These are phyloP conservation scores for Lithobates sylvaticus DNA, from an alignment of 2,797 vertebrate genomes.

Conservation along the genomic window DNA sequence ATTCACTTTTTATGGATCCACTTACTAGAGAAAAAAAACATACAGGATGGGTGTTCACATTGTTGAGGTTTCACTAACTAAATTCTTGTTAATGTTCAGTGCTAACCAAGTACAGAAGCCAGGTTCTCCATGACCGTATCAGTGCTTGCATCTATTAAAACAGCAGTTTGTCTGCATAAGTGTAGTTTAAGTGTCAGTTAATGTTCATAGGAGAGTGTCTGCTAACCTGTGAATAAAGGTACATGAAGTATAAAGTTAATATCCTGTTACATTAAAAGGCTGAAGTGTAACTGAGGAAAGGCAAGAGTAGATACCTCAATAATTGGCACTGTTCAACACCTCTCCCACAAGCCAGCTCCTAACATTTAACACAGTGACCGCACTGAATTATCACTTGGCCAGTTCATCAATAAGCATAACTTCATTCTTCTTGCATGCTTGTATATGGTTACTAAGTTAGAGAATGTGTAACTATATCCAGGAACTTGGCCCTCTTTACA, in stretches of 20 bases:
- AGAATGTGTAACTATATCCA: conserved; percentile 39
- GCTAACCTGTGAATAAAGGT: conserved; percentile 42
- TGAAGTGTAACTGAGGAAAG: conserved; percentile 28
- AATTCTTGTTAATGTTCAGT: no score
- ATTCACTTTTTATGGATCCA: no score
- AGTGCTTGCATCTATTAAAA: no score
- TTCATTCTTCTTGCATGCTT: conserved; percentile 48
- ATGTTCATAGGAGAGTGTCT: background rate
- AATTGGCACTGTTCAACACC: conserved; percentile 57
- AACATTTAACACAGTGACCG: conserved; percentile 58
- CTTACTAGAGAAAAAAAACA: no score
- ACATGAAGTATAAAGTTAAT: conserved; percentile 16
- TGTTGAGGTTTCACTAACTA: no score
- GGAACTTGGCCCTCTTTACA: conserved; percentile 37
- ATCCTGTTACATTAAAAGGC: conserved; percentile 43
- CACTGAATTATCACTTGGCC: conserved; percentile 56
- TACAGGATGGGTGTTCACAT: no score
- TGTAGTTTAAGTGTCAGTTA: background rate
- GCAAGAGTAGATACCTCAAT: conserved; percentile 33
- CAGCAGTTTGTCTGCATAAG: no score
- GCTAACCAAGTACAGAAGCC: no score
- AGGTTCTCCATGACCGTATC: no score
- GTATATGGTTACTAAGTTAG: conserved; percentile 33
- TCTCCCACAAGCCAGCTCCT: conserved; percentile 35
- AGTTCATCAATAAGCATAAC: conserved; percentile 42